A percentile compares a stretch with the other conserved stretches of the same genome.
These are phyloP conservation scores for Steinernema feltiae DNA, from an alignment of 1,140 invertebrate species.

Conservation along the genomic window DNA sequence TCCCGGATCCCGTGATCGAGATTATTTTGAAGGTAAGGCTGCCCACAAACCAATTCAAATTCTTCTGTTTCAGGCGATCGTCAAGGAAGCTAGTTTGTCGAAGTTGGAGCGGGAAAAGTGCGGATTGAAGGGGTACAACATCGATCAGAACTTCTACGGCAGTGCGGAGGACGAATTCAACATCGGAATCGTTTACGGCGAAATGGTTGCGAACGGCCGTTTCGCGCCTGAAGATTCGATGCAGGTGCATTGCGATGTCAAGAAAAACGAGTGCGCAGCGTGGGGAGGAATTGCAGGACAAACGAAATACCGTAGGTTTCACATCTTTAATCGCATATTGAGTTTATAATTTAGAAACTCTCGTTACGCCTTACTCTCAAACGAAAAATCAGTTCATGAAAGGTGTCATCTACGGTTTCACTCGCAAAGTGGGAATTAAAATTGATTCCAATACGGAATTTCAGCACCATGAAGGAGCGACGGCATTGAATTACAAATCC, in stretches of 20 bases:
- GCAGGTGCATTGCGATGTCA: too few relatives aligned
- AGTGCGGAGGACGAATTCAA: too few relatives aligned
- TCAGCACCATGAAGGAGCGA: neutral
- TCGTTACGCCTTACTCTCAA: neutral
- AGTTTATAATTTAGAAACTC: neutral
- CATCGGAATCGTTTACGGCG: too few relatives aligned
- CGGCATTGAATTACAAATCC: neutral
- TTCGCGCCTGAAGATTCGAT: too few relatives aligned
- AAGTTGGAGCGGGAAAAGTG: too few relatives aligned
- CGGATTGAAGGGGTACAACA: too few relatives aligned
- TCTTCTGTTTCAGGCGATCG: too few relatives aligned
- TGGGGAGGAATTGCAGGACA: too few relatives aligned
- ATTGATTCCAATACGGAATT: neutral
- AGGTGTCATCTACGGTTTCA: neutral
- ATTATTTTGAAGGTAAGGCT: neutral
- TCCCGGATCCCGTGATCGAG: neutral
- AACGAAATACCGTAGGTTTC: neutral
- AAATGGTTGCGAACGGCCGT: too few relatives aligned
- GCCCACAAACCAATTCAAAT: neutral
- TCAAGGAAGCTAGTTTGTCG: too few relatives aligned
- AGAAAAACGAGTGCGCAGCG: too few relatives aligned
- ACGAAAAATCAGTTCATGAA: neutral
- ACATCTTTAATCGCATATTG: neutral
- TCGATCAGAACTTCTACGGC: too few relatives aligned
- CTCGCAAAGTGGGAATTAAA: neutral